These are phyloP conservation scores for Saturnia pavonia DNA, from an alignment of 2,888 invertebrate genomes.

Conservation along the genomic window DNA sequence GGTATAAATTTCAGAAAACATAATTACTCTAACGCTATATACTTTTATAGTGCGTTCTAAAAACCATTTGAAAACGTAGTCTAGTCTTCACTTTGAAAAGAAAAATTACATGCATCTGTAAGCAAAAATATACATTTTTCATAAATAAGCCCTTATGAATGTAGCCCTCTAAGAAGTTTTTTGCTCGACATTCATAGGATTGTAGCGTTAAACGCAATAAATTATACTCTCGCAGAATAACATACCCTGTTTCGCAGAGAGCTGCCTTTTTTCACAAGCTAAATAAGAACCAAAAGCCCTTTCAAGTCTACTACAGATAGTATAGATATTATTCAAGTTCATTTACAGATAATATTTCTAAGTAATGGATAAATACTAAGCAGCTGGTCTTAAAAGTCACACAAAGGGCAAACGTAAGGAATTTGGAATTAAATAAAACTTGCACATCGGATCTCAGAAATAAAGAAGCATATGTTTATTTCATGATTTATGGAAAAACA, in stretches of 20 bases:
- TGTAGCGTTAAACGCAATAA: slow-evolving; percentile 52
- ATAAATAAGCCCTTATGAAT: neutral
- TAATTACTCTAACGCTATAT: neutral
- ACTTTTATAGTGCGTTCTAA: neutral
- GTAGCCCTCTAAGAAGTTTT: slow-evolving; percentile 35
- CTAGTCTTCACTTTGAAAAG: neutral
- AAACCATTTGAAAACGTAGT: neutral
- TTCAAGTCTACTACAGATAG: slow-evolving; percentile 14
- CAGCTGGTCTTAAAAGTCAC: too few species aligned
- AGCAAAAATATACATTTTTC: neutral
- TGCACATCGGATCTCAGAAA: too few species aligned
- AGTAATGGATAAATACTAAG: too few species aligned
- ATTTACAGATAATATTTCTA: neutral
- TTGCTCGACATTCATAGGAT: slow-evolving; percentile 43
- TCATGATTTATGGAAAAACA: too few species aligned
- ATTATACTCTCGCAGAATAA: slow-evolving; percentile 58
- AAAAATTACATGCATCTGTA: neutral
- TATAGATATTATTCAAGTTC: neutral
- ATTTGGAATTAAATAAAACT: too few species aligned
- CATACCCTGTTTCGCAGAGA: slow-evolving; percentile 42
- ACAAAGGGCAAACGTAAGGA: too few species aligned
- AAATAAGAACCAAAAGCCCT: slow-evolving; percentile 44
- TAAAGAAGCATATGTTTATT: too few species aligned
- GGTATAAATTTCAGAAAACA: neutral
- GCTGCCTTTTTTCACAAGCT: slow-evolving; percentile 36